Conservation (phyloP, 2,113 vertebrate species). For the Macrotis lagotis region DNA sequence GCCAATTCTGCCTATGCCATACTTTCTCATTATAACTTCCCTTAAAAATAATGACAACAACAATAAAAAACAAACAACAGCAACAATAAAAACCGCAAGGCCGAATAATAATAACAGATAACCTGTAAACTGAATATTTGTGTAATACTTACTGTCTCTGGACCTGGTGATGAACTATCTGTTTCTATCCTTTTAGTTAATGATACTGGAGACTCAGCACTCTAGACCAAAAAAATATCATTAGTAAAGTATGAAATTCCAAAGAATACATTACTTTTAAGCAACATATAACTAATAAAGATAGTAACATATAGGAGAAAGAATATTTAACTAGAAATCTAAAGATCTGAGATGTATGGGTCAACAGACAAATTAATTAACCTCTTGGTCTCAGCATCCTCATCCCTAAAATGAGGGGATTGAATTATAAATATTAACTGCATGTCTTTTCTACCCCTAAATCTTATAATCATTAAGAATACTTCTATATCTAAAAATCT, state of each 20-base stretch:
- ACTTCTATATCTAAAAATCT: background rate
- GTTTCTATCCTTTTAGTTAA: conserved; percentile 64
- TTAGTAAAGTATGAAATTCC: background rate
- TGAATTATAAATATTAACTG: background rate
- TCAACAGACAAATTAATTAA: background rate
- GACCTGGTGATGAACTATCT: conserved; percentile 68
- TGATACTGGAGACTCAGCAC: background rate
- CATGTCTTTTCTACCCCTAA: background rate
- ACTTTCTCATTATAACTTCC: background rate
- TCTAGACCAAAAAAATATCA: background rate
- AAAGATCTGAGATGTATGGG: background rate
- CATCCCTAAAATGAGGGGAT: background rate
- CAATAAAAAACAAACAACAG: too few relatives aligned
- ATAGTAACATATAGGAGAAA: background rate
- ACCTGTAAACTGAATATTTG: background rate
- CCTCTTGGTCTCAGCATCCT: background rate
- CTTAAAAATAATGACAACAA: background rate
- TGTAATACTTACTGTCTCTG: conserved; percentile 85
- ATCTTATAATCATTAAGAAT: background rate
- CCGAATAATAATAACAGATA: background rate
- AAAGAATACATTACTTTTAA: background rate
- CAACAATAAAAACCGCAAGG: background rate
- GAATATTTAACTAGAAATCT: background rate
- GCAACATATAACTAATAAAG: background rate
- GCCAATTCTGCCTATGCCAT: background rate